Base-by-base conservation (phyloP, 2,888 invertebrate species). In the Philaethria dido region DNA sequence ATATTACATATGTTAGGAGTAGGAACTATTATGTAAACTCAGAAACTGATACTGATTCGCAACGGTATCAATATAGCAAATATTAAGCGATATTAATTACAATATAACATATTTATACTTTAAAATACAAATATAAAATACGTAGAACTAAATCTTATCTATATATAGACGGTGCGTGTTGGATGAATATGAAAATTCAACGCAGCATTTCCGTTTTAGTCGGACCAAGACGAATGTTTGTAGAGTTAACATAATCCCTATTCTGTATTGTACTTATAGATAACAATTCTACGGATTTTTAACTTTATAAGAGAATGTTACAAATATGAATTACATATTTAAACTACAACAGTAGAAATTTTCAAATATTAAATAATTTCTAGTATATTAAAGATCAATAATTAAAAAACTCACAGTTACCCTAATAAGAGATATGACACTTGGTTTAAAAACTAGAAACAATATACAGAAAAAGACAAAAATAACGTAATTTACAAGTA, bases 111-210 rank as follows among this genome's bases (percentile, higher is more conserved):
- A n/a, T 14, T 4, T 42, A 9, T 4, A n/a, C 3, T 4, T 42
- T 6, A 25, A 50, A n/a, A 29, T 29, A 11, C 9, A 52, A 29
- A 29, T 3, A 29, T 52, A 52, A 29, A 1, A 52, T 29, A 29
- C 22, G 0, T 55, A 55, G 22, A 39, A 39, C 20, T 20, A 14
- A 42, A 57, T 42, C 0, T 9, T 0, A n/a, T 25, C 16, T 57
- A 39, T 57, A 57, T 57, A 22, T 57, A 57, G 39, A 52, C 57
- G 57, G 6, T 42, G 57, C 57, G 57, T 57, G 57, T 42, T 57
- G n/a, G 39, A 42, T 42, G 42, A 39, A 39, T n/a, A n/a, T n/a
- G n/a, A 39, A 14, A 42, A 57, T 57, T 42, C 22, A 57, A 42
- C 57, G 57, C 42, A 22, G 42, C 13, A 25, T 42, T 57, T 57